A percentile compares a stretch with the other conserved stretches of the same genome.
Conservation (phyloP, 1,140 invertebrate species). For the Dolichoris vasculosae region DNA sequence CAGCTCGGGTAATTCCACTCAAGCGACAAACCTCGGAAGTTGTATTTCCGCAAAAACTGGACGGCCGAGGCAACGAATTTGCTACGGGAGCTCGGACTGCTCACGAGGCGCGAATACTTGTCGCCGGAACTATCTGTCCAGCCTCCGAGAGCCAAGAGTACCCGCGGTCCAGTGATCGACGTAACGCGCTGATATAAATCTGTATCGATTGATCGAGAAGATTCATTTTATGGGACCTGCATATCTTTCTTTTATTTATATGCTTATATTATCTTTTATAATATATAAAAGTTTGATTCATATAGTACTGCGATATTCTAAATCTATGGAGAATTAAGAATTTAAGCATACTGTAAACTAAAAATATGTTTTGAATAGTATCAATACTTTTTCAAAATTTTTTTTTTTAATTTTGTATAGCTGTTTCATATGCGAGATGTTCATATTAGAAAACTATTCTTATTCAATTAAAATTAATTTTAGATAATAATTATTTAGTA, state of each 20-base stretch:
- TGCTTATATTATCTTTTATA: not conserved
- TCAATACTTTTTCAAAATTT: no score
- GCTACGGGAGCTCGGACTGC: conserved; percentile 77
- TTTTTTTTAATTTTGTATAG: no score
- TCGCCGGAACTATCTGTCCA: conserved; percentile 91
- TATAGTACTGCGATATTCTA: no score
- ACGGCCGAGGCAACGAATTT: conserved; percentile 82
- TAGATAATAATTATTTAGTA: no score
- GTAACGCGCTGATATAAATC: conserved; percentile 82
- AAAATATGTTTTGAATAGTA: no score
- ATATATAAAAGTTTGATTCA: no score
- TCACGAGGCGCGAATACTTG: conserved; percentile 87
- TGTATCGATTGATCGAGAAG: conserved; percentile 59
- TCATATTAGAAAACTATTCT: no score
- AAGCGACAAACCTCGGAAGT: conserved; percentile 88
- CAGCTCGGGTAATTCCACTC: conserved; percentile 96
- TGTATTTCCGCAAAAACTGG: conserved; percentile 81
- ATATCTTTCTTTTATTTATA: no score
- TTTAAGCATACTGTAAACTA: no score
- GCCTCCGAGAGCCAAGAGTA: conserved; percentile 89
- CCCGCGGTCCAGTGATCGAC: conserved; percentile 78
- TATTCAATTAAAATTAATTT: no score
- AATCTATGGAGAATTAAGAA: no score
- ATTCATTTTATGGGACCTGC: not conserved
- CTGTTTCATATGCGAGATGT: no score